These are phyloP conservation scores for Coracopsis vasa DNA, from an alignment of 2,113 vertebrate species.

Conservation along the genomic window DNA sequence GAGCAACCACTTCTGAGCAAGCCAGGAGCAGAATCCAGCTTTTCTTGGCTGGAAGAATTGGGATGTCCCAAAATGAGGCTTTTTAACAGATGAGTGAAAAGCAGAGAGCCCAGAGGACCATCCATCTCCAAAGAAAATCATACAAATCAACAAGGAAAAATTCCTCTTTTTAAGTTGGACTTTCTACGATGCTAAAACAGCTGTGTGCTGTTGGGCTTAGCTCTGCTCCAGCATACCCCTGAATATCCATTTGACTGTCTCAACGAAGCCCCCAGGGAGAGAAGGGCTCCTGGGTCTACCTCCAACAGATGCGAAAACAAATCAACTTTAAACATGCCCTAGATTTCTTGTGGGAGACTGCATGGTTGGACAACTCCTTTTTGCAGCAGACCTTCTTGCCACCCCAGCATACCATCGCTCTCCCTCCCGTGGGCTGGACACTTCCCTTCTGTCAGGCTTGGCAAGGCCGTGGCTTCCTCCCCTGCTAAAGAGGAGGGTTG, in stretches of 20 bases:
- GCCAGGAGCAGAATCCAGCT: constrained; percentile 66
- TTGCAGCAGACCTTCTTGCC: background rate
- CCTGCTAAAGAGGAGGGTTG: background rate
- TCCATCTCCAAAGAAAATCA: constrained; percentile 42
- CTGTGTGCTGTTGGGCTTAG: constrained; percentile 19
- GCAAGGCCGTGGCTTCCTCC: background rate
- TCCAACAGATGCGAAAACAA: background rate
- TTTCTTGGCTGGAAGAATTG: constrained; percentile 39
- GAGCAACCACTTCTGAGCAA: constrained; percentile 60
- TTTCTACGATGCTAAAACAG: background rate
- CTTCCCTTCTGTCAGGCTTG: background rate
- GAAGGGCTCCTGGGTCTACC: background rate
- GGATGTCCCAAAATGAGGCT: constrained; percentile 59
- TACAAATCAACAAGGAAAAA: constrained; percentile 56
- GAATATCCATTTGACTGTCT: background rate
- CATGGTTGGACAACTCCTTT: background rate
- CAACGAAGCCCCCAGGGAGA: background rate
- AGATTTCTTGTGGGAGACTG: background rate
- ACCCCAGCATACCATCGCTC: background rate
- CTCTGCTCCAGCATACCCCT: background rate
- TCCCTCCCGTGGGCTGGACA: accelerated
- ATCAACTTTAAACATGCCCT: accelerated
- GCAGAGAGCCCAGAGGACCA: constrained; percentile 48
- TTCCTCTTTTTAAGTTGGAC: background rate
- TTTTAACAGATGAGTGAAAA: constrained; percentile 60